phyloP scores from a whole-genome alignment of 2,797 vertebrate genomes.

The Onychomys leucogaster region DNA sequence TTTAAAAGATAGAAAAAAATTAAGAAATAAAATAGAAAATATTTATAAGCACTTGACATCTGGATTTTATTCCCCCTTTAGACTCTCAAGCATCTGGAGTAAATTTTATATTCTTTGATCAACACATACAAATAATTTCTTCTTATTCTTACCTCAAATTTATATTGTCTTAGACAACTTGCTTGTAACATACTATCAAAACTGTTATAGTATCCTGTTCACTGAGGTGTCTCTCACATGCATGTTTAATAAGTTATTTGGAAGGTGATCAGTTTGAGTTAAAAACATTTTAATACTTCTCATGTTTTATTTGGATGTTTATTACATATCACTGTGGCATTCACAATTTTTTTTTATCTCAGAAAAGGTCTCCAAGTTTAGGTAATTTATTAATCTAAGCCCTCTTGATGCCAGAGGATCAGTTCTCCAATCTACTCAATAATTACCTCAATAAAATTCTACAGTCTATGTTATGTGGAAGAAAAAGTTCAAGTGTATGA shows the following conservation, averaged over 20 bases:
- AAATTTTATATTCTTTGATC: background rate
- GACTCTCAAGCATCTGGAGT: background rate
- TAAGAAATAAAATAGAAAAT: no score
- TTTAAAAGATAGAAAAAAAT: background rate
- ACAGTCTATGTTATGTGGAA: no score
- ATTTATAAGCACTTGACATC: background rate
- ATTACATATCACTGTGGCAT: no score
- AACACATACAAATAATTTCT: background rate
- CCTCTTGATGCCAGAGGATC: no score
- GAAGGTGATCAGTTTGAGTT: background rate
- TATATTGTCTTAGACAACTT: background rate
- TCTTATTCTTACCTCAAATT: background rate
- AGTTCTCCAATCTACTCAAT: no score
- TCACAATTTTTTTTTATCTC: no score
- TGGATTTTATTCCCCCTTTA: background rate
- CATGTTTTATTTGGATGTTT: no score
- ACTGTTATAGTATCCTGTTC: background rate
- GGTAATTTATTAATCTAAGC: no score
- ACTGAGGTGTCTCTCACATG: background rate
- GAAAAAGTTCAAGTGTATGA: no score
- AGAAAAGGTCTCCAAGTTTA: no score
- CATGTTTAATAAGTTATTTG: background rate
- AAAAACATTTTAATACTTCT: no score
- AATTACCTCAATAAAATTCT: no score
- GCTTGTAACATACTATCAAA: background rate